Evolutionary conservation across 2,113 vertebrate genomes (phyloP), one percentile per base, ranked within the genome.

Genomic region (Xiphophorus maculatus): DNA sequence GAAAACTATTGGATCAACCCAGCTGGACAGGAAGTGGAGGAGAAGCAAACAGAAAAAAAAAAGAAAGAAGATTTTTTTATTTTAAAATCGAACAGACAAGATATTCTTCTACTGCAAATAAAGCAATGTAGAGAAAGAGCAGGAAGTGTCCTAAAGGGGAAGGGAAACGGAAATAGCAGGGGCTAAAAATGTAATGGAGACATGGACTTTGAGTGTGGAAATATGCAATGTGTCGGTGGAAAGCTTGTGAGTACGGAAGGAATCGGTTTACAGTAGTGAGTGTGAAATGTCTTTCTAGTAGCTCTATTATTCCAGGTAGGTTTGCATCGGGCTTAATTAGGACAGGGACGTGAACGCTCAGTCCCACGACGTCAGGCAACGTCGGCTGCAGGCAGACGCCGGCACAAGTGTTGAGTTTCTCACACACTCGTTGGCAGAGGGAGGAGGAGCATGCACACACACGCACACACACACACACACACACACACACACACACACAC

Each of bases 351-450:
- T 4, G 60, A 42, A 64, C 63, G 22, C 61, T 66, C 76, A 68
- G 66, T 63, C 69, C 61, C 63, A 29, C 54, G 8, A 58, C 22
- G 51, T 58, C 25, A 17, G 51, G 48, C 48, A 51, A 88, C 81
- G 85, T 89, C 81, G 87, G 84, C 87, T 90, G 32, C 76, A 81
- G 86, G 85, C 86, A 83, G 84, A 84, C 73, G 61, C 76, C 62
- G 72, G 85, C 85, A 73, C 91, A 91, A 92, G 88, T 92, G 91
- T 89, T 87, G 71, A 63, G 80, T 91, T 93, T 91, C 91, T 92
- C 92, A 90, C 93, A 81, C 80, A 69, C 74, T 58, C 37, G n/a
- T 15, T 84, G 51, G 42, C 44, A 61, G 68, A 79, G 77, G 65
- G 83, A 76, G 82, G 66, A 44, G 69, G 83, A 76, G 82, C 69